A percentile compares a stretch with the other conserved stretches of the same genome.
These are phyloP conservation scores for Latrodectus elegans DNA, from an alignment of 2,888 invertebrate species.

Conservation along the genomic window DNA sequence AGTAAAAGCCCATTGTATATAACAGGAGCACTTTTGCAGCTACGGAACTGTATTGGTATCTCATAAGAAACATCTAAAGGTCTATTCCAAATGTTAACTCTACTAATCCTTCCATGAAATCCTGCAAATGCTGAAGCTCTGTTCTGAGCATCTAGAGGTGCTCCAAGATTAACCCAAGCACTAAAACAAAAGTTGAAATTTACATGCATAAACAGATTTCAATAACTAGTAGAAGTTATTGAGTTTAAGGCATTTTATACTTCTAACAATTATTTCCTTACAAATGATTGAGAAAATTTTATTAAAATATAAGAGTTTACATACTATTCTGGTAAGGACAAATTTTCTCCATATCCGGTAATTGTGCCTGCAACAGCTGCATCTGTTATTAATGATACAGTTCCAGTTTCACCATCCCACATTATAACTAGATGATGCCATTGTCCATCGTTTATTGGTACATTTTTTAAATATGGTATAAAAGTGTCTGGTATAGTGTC, in stretches of 20 bases:
- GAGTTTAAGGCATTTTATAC: too few species aligned
- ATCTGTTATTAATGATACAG: conserved; percentile 93
- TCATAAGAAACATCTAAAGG: conserved; percentile 93
- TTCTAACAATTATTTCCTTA: too few species aligned
- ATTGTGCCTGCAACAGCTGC: conserved; percentile 94
- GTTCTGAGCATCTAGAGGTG: conserved; percentile 84
- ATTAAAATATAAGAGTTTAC: conserved; percentile 72
- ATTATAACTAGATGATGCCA: conserved; percentile 97
- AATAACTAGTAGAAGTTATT: too few species aligned
- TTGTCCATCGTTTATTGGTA: conserved; percentile 94
- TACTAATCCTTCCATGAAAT: conserved; percentile 96
- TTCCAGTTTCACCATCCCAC: conserved; percentile 93
- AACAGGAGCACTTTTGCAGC: conserved; percentile 93
- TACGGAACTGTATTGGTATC: conserved; percentile 93
- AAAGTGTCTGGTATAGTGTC: conserved; percentile 87
- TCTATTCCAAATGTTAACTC: conserved; percentile 94
- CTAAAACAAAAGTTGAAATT: conserved; percentile 75
- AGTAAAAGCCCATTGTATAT: conserved; percentile 88
- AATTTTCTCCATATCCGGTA: conserved; percentile 89
- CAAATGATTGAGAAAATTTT: too few species aligned
- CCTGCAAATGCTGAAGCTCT: conserved; percentile 89
- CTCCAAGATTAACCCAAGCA: conserved; percentile 93
- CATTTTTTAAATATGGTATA: conserved; percentile 91
- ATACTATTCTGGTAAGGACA: conserved; percentile 88
- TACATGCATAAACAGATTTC: background rate